phyloP scores from a whole-genome alignment of 1,140 invertebrate genomes.

The Carcinoscorpius rotundicauda region DNA sequence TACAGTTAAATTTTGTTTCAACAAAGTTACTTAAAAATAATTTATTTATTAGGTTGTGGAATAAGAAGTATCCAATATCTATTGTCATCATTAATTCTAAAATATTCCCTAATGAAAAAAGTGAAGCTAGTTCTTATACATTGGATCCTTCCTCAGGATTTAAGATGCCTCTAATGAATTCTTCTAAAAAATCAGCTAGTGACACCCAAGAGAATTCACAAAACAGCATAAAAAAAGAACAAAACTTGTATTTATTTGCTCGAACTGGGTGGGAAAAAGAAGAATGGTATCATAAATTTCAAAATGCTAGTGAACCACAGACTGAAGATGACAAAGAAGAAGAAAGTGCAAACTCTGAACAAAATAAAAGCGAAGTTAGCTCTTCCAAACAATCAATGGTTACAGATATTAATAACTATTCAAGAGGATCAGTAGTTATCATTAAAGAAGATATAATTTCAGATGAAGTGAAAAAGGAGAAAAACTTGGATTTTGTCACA shows the following conservation, averaged over 20 bases:
- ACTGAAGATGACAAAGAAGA: too few species aligned
- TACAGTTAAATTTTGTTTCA: too few species aligned
- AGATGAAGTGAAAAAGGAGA: too few species aligned
- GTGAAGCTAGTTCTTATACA: constrained; percentile 5
- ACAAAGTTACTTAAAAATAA: too few species aligned
- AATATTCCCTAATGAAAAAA: constrained; percentile 24
- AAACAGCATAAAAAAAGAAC: constrained; percentile 27
- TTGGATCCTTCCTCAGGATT: background rate
- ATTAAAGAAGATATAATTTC: too few species aligned
- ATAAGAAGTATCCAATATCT: constrained; percentile 82
- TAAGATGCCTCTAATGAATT: constrained; percentile 25
- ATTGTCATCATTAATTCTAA: constrained; percentile 36
- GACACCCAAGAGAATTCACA: too few species aligned
- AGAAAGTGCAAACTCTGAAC: too few species aligned
- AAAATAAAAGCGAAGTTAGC: too few species aligned
- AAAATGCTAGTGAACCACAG: constrained; percentile 31
- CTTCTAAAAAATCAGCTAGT: background rate
- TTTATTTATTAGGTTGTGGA: constrained; percentile 48
- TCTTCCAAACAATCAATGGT: too few species aligned
- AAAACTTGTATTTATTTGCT: constrained; percentile 55
- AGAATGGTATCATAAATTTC: constrained; percentile 55
- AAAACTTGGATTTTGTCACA: too few species aligned
- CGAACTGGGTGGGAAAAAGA: constrained; percentile 75
- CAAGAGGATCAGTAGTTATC: too few species aligned
- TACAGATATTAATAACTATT: too few species aligned